Base-by-base conservation (phyloP, 1,140 invertebrate genomes). In the Harlomillsia oculata region DNA sequence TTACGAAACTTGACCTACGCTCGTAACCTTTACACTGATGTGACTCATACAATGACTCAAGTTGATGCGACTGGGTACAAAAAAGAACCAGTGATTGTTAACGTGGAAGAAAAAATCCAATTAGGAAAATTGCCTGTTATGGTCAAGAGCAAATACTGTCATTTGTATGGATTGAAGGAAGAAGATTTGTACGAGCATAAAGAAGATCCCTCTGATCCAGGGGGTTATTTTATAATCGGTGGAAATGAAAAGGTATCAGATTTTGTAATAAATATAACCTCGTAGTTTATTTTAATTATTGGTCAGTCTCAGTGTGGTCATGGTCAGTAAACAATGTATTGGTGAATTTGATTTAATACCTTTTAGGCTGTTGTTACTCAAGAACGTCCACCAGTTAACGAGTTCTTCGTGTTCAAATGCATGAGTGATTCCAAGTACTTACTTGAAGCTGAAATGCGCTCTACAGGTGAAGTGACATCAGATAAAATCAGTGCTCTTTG, bases 341-440 rank as follows among this genome's bases (percentile, higher is more conserved):
- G 5, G 5, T 41, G 25, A 20, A 21, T 53, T n/a, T 52, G n/a
- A 5, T 21, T 30, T 41, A n/a, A 0, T 16, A 36, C 40, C 16
- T 32, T 45, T 18, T 11, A 82, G 75, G 81, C 87, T 0, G 72
- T 99, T 1, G 97, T 99, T 72, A 94, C 95, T 13, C 95, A 99
- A 73, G 96, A 99, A 72, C 97, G 97, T 75, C 97, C 97, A 92
- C 95, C 96, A 9, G 97, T 93, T 8, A 99, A 99, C 71, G 97
- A 93, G 50, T 93, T 97, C 3, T 98, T 98, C 75, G 95, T 99
- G 2, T 99, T 99, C 70, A 86, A 87, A 21, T 26, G 40, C 67
- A 93, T 98, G 86, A 97, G 97, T 75, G 86, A 89, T 70, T 87
- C 88, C 39, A 98, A 98, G 72, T 98, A 89, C 77, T 89, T 91